Percentiles rank a stretch among this genome's conserved stretches.
These are phyloP conservation scores for Columba guinea DNA, from an alignment of 2,797 vertebrate species.

Conservation along the genomic window DNA sequence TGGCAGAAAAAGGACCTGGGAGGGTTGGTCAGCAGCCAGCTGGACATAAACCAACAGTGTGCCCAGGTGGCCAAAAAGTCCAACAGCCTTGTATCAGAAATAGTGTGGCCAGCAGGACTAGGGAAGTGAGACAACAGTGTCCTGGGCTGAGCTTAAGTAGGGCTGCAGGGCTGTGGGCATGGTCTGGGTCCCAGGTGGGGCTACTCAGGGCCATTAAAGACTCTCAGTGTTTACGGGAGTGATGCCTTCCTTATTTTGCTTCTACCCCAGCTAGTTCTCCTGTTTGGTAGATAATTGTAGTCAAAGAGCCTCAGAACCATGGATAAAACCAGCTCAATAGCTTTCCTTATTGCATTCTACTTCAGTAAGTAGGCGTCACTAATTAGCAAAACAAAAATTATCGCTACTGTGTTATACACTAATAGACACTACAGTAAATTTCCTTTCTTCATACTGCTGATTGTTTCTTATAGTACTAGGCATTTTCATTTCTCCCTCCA, in stretches of 20 bases:
- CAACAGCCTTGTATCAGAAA: no score
- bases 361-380: neutral
- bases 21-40: no score
- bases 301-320: neutral
- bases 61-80: no score
- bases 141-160: no score
- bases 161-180: no score
- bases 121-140: fast-evolving
- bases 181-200: no score
- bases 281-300: neutral
- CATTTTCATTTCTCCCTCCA: neutral
- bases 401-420: neutral
- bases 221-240: fast-evolving
- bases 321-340: neutral
- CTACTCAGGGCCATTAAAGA: no score
- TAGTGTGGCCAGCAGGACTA: no score
- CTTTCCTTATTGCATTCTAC: neutral
- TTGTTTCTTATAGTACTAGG: neutral
- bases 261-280: no score
- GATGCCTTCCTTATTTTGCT: fast-evolving
- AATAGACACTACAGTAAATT: neutral
- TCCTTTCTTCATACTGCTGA: neutral
- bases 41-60: no score
- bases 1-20: no score
- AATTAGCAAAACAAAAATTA: neutral